A percentile compares a stretch with the other conserved stretches of the same genome.
phyloP scores from a whole-genome alignment of 1,140 invertebrate species.

The Drosophila parabipectinata region DNA sequence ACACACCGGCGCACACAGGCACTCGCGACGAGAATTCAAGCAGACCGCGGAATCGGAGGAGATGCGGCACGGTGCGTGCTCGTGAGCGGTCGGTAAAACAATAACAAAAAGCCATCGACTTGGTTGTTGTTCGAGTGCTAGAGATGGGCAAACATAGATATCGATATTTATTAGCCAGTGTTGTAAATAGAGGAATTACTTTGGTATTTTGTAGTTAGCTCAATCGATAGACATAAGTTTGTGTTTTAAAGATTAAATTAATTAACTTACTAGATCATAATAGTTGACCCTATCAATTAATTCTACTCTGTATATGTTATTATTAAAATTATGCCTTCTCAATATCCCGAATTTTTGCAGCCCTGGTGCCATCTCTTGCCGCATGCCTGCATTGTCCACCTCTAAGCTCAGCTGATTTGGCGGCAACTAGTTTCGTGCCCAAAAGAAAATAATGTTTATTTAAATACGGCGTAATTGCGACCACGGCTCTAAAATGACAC shows the following conservation, averaged over 20 bases:
- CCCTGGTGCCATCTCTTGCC: not conserved
- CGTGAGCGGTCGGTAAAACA: conserved; percentile 2
- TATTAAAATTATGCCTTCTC: too few species aligned
- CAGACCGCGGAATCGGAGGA: conserved; percentile 28
- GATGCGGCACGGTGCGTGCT: conserved; percentile 24
- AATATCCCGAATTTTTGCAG: not conserved
- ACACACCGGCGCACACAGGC: conserved; percentile 26
- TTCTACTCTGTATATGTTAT: too few species aligned
- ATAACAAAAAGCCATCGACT: conserved; percentile 1
- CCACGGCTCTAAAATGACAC: conserved; percentile 24
- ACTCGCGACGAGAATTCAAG: conserved; percentile 4
- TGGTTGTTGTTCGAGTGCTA: too few species aligned
- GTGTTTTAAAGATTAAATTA: too few species aligned
- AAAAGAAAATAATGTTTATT: conserved; percentile 30
- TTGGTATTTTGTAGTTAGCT: too few species aligned
- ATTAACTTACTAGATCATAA: too few species aligned
- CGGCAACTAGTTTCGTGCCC: conserved; percentile 32
- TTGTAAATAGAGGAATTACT: too few species aligned
- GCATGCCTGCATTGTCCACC: not conserved
- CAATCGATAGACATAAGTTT: too few species aligned
- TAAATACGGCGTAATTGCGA: conserved; percentile 34
- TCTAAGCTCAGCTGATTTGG: conserved; percentile 36
- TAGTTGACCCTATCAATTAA: too few species aligned
- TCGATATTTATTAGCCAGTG: too few species aligned
- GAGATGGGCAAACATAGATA: too few species aligned